Percentiles rank a stretch among this genome's conserved stretches.
Evolutionary conservation across 2,888 invertebrate genomes (phyloP).

Genomic region (Apodemia zela): DNA sequence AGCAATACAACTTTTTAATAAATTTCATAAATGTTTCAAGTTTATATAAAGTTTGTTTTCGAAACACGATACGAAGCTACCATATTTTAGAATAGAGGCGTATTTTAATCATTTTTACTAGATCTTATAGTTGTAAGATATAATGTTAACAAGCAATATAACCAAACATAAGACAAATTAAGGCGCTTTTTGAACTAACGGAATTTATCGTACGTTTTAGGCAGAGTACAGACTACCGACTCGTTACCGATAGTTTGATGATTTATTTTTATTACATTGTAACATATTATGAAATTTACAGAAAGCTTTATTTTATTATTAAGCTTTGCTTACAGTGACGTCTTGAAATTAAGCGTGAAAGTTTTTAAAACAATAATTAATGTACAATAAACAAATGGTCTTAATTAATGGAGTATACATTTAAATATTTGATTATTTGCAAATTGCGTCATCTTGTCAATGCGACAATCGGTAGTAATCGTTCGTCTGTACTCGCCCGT

Average conservation of each 20-base stretch:
- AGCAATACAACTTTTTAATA: neutral
- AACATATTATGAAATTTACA: too few species aligned
- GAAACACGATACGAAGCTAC: slow-evolving; percentile 6
- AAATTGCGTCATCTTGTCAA: too few species aligned
- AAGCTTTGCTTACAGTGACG: too few species aligned
- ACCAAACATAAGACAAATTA: neutral
- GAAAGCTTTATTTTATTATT: too few species aligned
- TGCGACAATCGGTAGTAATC: neutral
- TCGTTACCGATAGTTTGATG: too few species aligned
- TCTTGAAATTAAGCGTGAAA: too few species aligned
- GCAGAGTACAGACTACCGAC: neutral
- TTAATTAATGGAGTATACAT: too few species aligned
- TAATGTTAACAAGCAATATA: slow-evolving; percentile 15
- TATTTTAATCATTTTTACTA: slow-evolving; percentile 12
- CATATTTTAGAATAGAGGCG: slow-evolving; percentile 1
- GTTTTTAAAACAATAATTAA: too few species aligned
- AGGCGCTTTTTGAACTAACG: neutral
- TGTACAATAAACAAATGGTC: too few species aligned
- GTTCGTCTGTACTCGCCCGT: neutral
- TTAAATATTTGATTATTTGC: too few species aligned
- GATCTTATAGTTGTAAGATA: slow-evolving; percentile 11
- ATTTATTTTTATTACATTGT: too few species aligned
- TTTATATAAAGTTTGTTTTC: neutral
- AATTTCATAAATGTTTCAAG: neutral
- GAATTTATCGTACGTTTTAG: neutral